Conservation (phyloP, 2,888 invertebrate genomes). For the Drosophila anomalata region DNA sequence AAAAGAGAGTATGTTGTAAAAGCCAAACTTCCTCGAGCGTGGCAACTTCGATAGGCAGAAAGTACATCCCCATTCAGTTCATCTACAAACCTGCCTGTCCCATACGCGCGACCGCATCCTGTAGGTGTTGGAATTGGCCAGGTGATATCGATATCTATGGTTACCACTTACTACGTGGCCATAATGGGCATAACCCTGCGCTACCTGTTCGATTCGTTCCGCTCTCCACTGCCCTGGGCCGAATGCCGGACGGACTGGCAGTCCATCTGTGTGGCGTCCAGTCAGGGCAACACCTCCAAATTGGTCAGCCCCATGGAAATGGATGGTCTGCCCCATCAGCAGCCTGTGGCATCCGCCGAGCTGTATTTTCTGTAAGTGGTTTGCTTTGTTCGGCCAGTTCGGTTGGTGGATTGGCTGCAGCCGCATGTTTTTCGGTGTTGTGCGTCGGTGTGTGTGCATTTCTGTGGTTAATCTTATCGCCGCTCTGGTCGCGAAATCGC, state of each 20-base stretch:
- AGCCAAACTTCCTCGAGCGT: constrained; percentile 1
- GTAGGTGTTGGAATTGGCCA: constrained; percentile 86
- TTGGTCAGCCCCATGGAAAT: constrained; percentile 29
- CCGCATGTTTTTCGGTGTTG: constrained; percentile 37
- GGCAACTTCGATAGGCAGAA: constrained; percentile 7
- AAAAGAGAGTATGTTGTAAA: neutral
- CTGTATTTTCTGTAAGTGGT: constrained; percentile 84
- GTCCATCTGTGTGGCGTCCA: constrained; percentile 83
- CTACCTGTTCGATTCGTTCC: constrained; percentile 87
- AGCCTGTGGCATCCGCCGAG: constrained; percentile 82
- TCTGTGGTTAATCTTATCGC: constrained; percentile 58
- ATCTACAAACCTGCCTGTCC: constrained; percentile 21
- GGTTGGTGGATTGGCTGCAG: constrained; percentile 26
- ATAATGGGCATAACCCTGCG: constrained; percentile 88
- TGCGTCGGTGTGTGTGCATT: constrained; percentile 7
- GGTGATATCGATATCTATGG: constrained; percentile 85
- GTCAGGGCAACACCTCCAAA: constrained; percentile 57
- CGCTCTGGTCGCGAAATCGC: constrained; percentile 27
- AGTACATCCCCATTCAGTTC: constrained; percentile 27
- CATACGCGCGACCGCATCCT: constrained; percentile 24
- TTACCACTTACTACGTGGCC: constrained; percentile 88
- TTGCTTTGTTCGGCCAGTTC: constrained; percentile 29
- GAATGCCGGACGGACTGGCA: constrained; percentile 86
- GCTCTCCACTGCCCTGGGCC: constrained; percentile 87
- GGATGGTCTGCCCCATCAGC: constrained; percentile 28